Conservation (phyloP, 2,797 vertebrate species). For the Sciaenops ocellatus region DNA sequence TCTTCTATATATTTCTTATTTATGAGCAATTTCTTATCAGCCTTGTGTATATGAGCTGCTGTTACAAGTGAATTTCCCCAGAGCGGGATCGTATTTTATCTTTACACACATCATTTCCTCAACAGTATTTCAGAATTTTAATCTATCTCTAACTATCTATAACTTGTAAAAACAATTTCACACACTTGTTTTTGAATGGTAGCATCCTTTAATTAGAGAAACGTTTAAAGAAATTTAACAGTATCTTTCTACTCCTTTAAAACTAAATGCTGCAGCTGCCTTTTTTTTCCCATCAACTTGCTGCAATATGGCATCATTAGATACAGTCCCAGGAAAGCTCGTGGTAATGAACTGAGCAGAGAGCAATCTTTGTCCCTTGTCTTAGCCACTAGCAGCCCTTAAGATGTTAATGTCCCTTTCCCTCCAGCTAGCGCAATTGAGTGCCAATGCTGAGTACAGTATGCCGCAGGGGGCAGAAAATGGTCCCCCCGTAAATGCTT, state of each 20-base stretch:
- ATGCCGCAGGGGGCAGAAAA: slow-evolving; percentile 59
- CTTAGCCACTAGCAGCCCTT: slow-evolving; percentile 36
- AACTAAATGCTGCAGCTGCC: background rate
- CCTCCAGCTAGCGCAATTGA: background rate
- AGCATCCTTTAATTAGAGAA: slow-evolving; percentile 28
- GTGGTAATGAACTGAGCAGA: slow-evolving; percentile 65
- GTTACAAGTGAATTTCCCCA: too few species aligned
- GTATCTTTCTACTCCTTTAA: background rate
- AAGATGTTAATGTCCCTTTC: slow-evolving; percentile 54
- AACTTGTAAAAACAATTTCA: too few species aligned
- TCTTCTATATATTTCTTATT: too few species aligned
- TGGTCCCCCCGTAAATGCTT: slow-evolving; percentile 54
- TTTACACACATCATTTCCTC: background rate
- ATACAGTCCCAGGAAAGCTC: slow-evolving; percentile 54
- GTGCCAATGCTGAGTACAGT: slow-evolving; percentile 34
- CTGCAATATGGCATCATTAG: slow-evolving; percentile 58
- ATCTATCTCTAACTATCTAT: background rate
- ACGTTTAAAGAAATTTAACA: slow-evolving; percentile 11
- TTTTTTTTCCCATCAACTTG: slow-evolving; percentile 17
- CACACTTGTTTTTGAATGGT: too few species aligned
- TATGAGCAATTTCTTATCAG: too few species aligned
- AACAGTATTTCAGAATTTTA: background rate
- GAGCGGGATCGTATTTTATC: too few species aligned
- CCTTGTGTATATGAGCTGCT: too few species aligned
- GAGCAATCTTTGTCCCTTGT: slow-evolving; percentile 33